Conservation (phyloP, 2,888 invertebrate species). For the Lepidochitona cinerea region DNA sequence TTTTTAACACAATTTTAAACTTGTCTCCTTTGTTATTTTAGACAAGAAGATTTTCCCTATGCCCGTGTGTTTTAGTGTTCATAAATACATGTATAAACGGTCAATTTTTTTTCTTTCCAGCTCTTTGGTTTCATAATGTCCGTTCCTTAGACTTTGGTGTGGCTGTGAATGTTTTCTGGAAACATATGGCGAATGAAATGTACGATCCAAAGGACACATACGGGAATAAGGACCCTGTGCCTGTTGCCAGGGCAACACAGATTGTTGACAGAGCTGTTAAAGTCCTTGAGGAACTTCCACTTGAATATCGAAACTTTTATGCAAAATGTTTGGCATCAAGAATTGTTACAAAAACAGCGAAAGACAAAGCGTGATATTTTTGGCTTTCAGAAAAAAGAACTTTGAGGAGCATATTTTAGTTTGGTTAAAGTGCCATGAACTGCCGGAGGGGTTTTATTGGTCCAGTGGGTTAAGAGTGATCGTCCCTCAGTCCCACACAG, state of each 20-base stretch:
- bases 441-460: no score
- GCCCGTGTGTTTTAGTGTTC: no score
- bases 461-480: no score
- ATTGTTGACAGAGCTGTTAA: constrained; percentile 72
- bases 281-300: constrained; percentile 71
- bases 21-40: no score
- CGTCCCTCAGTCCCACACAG: no score
- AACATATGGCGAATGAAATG: constrained; percentile 68
- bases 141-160: constrained; percentile 73
- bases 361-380: no score
- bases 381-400: no score
- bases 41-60: no score
- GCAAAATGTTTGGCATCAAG: constrained; percentile 67
- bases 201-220: constrained; percentile 75
- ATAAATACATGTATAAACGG: no score
- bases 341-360: constrained; percentile 55
- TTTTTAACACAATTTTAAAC: no score
- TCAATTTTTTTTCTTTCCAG: constrained; percentile 49
- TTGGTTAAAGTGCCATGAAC: no score
- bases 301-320: constrained; percentile 73
- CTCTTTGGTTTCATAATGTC: constrained; percentile 76
- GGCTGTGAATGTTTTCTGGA: constrained; percentile 76
- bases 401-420: no score
- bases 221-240: constrained; percentile 74
- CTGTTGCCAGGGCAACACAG: constrained; percentile 71